Base-by-base conservation (phyloP, 2,113 vertebrate species). In the Nettapus auritus region DNA sequence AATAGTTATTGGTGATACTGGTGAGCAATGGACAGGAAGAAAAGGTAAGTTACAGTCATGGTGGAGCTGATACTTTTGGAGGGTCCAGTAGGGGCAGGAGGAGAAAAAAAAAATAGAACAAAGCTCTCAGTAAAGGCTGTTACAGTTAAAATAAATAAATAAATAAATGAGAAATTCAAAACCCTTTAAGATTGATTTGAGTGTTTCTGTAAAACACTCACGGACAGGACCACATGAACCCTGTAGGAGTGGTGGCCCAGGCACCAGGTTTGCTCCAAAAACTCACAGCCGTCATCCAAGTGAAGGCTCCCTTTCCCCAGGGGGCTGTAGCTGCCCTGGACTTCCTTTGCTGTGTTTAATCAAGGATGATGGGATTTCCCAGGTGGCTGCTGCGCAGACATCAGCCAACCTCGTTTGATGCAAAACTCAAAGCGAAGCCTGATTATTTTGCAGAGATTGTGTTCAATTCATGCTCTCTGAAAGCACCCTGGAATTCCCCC, bases 341-440 rank as follows among this genome's bases (percentile, higher is more conserved):
- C 21, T 81, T 63, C 74, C 80, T 46, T 26, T 21, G 82, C 92
- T 82, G 68, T 75, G 88, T 56, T 68, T 88, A 81, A 93, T 78
- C 11, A 16, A 81, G 88, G 74, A 70, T 84, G 92, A 93, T 64
- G 86, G 96, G n/a, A 71, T 93, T 75, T 75, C 94, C 95, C 90
- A 75, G 80, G 82, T 56, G 91, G 71, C 67, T 69, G 40, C 89
- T 56, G 66, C 77, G 70, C 71, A 70, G 33, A 23, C 75, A 62
- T 50, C 90, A 36, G 75, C 50, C 71, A 46, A 31, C 38, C n/a
- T 63, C 6, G 0, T 31, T 42, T n/a, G 63, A 77, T 66, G 68
- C 86, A 70, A 62, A 42, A 48, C 74, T 76, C 15, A 62, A 79
- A 64, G 74, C 8, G 52, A 77, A 94, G 16, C 53, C 87, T 44